Conservation (phyloP, 2,888 invertebrate genomes). For the Hanleya hanleyi region DNA sequence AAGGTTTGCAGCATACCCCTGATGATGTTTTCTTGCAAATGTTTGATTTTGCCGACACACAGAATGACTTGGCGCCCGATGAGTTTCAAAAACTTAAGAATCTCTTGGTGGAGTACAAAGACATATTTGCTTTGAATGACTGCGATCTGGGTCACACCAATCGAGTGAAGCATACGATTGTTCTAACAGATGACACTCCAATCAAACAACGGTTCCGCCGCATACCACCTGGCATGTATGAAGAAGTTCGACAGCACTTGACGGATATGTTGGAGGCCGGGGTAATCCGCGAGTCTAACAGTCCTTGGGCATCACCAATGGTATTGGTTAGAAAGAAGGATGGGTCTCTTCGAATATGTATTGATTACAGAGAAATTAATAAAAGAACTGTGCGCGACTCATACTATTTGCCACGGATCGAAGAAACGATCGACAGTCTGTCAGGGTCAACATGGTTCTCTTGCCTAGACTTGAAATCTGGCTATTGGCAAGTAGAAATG, state of each 20-base stretch:
- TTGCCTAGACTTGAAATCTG: no score
- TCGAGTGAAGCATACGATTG: background rate
- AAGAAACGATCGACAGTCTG: background rate
- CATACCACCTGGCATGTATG: background rate
- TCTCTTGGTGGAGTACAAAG: background rate
- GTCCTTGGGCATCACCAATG: background rate
- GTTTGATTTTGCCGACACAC: background rate
- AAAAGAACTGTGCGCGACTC: background rate
- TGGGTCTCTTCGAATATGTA: no score
- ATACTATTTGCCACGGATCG: background rate
- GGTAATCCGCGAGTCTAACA: background rate
- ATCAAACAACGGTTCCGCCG: background rate
- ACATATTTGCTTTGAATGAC: background rate
- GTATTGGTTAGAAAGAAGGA: background rate
- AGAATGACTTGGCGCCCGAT: background rate
- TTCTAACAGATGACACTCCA: background rate
- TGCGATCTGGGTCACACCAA: background rate
- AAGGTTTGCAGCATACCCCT: background rate
- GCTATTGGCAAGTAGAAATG: no score
- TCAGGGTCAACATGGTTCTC: no score
- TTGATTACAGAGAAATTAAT: background rate
- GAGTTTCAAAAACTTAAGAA: background rate
- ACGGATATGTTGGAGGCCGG: background rate
- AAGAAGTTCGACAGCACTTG: background rate
- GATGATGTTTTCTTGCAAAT: background rate